A percentile compares a stretch with the other conserved stretches of the same genome.
These are phyloP conservation scores for Mimachlamys varia DNA, from an alignment of 2,888 invertebrate species.

Conservation along the genomic window DNA sequence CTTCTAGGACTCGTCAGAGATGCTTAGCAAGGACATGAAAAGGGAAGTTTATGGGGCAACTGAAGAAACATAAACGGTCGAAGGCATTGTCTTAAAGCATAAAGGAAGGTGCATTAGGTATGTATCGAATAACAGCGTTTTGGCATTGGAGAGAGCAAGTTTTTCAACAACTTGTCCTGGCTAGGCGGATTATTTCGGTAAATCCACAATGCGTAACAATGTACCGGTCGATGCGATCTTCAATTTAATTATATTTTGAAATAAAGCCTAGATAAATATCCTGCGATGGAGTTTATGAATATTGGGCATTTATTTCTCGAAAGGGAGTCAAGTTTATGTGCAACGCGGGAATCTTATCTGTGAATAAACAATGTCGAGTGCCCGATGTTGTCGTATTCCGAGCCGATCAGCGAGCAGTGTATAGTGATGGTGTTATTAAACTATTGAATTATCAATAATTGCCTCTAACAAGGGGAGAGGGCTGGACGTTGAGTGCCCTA, in stretches of 20 bases:
- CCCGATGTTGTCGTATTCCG: not conserved
- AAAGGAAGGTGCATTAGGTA: too few relatives aligned
- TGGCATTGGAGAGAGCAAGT: too few relatives aligned
- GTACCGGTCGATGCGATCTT: not conserved
- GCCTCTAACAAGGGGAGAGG: not conserved
- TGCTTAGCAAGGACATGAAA: too few relatives aligned
- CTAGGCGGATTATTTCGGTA: not conserved
- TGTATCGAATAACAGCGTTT: too few relatives aligned
- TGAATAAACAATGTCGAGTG: slow-evolving; percentile 14
- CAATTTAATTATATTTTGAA: slow-evolving; percentile 25
- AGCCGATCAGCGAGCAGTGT: not conserved
- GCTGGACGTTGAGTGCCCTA: not conserved
- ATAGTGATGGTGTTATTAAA: slow-evolving; percentile 14
- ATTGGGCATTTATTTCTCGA: not conserved
- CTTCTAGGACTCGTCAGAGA: too few relatives aligned
- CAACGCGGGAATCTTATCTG: slow-evolving; percentile 31
- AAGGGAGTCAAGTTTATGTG: not conserved
- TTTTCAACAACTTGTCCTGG: not conserved
- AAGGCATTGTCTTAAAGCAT: too few relatives aligned
- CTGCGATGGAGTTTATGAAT: not conserved
- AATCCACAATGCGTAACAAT: not conserved
- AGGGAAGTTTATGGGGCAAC: too few relatives aligned
- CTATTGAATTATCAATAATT: not conserved
- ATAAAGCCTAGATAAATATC: slow-evolving; percentile 28
- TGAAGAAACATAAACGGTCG: too few relatives aligned